Conservation (phyloP, 2,113 vertebrate genomes). For the Gobius niger region DNA sequence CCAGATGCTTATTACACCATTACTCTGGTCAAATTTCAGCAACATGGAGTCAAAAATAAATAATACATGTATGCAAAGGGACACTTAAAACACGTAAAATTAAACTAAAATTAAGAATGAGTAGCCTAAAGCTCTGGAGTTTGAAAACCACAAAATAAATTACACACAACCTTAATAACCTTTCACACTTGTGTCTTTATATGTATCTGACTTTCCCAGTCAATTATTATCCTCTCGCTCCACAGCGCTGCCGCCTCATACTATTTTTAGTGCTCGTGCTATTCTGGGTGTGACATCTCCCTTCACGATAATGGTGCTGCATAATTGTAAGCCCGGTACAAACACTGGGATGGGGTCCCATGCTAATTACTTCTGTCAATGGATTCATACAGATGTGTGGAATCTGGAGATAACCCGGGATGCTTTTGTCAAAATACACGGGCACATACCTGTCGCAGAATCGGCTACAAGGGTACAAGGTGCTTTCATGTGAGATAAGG, state of each 20-base stretch:
- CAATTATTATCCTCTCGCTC: constrained; percentile 4
- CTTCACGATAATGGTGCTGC: constrained; percentile 37
- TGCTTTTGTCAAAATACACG: constrained; percentile 8
- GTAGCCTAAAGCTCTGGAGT: too few species aligned
- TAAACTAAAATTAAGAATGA: too few species aligned
- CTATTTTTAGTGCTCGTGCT: constrained; percentile 49
- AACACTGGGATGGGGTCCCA: constrained; percentile 2
- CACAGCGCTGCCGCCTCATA: constrained; percentile 14
- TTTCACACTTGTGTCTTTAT: constrained; percentile 23
- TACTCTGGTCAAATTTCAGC: too few species aligned
- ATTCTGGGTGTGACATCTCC: constrained; percentile 45
- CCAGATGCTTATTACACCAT: too few species aligned
- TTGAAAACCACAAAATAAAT: neutral
- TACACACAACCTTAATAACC: too few species aligned
- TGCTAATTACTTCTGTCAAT: constrained; percentile 47
- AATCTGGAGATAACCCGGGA: constrained; percentile 42
- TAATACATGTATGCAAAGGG: too few species aligned
- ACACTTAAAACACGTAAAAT: too few species aligned
- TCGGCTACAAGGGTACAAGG: constrained; percentile 26
- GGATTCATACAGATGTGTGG: constrained; percentile 50
- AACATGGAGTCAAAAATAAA: too few species aligned
- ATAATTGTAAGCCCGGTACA: constrained; percentile 27
- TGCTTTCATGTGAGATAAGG: constrained; percentile 28
- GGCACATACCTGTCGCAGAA: neutral
- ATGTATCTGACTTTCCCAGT: constrained; percentile 26